phyloP scores from a whole-genome alignment of 2,113 vertebrate genomes.

The Caretta caretta region DNA sequence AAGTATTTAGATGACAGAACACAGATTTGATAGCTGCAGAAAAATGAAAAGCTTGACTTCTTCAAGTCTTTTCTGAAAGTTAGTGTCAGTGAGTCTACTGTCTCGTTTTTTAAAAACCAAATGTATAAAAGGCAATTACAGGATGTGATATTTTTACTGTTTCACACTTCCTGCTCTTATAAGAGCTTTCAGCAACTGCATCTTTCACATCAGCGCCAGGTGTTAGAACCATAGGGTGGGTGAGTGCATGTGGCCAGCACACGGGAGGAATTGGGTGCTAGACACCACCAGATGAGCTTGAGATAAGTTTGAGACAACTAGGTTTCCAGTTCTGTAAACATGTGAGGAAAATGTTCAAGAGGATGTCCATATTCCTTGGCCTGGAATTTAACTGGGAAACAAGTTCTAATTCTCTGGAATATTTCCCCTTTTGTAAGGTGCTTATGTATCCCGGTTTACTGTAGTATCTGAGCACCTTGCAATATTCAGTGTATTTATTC shows the following conservation, averaged over 20 bases:
- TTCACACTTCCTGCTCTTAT: constrained; percentile 28
- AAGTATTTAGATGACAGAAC: neutral
- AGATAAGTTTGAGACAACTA: neutral
- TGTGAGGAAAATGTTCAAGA: neutral
- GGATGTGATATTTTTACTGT: constrained; percentile 2
- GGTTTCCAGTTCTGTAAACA: neutral
- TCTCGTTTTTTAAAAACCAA: neutral
- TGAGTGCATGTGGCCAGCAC: neutral
- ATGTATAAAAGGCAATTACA: neutral
- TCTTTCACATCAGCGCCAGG: neutral
- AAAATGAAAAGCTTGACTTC: neutral
- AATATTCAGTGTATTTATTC: neutral
- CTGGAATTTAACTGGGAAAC: neutral
- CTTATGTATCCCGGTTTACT: neutral
- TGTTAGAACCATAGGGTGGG: constrained; percentile 3
- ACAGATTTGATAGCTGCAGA: neutral
- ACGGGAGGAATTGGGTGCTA: neutral
- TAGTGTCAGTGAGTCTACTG: neutral
- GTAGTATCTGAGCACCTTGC: neutral
- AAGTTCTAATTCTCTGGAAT: neutral
- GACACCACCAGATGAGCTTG: constrained; percentile 6
- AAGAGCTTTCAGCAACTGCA: constrained; percentile 33
- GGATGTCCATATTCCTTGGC: neutral
- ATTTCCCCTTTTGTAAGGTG: neutral
- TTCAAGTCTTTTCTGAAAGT: neutral